Conservation (phyloP, 2,113 vertebrate species). For the Gymnocephalus cernua region DNA sequence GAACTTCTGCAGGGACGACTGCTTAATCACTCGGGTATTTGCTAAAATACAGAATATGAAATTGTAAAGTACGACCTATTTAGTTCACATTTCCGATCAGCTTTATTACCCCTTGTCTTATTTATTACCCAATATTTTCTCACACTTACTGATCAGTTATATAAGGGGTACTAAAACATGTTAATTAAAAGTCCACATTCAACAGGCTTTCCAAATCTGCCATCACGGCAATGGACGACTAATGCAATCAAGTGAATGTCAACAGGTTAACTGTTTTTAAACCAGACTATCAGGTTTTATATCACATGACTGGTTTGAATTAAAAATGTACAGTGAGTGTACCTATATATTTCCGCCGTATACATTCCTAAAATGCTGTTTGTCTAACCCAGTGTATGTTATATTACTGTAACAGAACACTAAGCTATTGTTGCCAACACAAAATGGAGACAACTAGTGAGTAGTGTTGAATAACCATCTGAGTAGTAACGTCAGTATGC, state of each 20-base stretch:
- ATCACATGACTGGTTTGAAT: no score
- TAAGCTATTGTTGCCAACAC: no score
- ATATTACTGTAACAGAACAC: no score
- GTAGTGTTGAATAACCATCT: background rate
- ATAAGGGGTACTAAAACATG: background rate
- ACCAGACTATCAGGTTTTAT: no score
- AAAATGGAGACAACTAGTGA: background rate
- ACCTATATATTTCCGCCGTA: no score
- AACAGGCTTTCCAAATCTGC: background rate
- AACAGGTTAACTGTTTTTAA: background rate
- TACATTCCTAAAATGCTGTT: no score
- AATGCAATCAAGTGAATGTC: background rate
- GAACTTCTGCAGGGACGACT: conserved; percentile 95
- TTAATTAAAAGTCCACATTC: background rate
- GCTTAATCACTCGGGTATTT: conserved; percentile 98
- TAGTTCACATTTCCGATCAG: background rate
- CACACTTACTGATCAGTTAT: background rate
- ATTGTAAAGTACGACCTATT: background rate
- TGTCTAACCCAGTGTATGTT: no score
- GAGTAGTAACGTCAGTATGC: background rate
- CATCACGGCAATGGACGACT: no score
- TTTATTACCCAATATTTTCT: background rate
- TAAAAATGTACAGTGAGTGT: no score
- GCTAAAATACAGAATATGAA: conserved; percentile 79
- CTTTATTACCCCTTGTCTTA: background rate